Conservation (phyloP, 2,797 vertebrate species). For the Cyclura pinguis region DNA sequence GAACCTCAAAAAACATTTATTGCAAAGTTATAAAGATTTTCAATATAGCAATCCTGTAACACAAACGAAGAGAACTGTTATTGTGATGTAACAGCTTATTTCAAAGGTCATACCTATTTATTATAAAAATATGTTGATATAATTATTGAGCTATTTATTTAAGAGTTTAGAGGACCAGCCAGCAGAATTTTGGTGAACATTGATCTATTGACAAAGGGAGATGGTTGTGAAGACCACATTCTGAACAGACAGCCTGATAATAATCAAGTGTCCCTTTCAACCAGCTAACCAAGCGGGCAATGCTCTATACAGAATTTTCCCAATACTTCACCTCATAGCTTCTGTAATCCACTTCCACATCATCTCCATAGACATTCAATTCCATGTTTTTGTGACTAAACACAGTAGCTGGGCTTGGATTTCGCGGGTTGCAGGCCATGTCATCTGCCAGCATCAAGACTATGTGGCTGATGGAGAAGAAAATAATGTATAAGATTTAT, state of each 20-base stretch:
- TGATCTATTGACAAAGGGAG: neutral
- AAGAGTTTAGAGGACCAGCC: neutral
- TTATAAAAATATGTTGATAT: neutral
- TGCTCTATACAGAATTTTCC: neutral
- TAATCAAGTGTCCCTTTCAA: neutral
- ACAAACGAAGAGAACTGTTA: neutral
- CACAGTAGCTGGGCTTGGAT: constrained; percentile 97
- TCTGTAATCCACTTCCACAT: constrained; percentile 98
- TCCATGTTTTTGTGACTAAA: constrained; percentile 99
- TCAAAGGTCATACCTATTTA: neutral
- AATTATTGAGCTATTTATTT: neutral
- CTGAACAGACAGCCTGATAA: neutral
- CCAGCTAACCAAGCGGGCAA: constrained; percentile 17
- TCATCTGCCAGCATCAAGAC: constrained; percentile 98
- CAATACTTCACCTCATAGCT: constrained; percentile 90
- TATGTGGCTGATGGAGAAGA: constrained; percentile 86
- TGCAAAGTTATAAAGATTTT: neutral
- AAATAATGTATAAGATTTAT: constrained; percentile 31
- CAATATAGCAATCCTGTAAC: neutral
- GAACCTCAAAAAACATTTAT: neutral
- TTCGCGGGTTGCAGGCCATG: constrained; percentile 98
- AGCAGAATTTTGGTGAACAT: neutral
- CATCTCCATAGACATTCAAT: constrained; percentile 97
- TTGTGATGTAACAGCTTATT: neutral
- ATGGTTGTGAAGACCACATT: neutral